Evolutionary conservation across 2,888 invertebrate genomes (phyloP), one percentile per base, ranked within the genome.

Genomic region (Agrochola lychnidis): DNA sequence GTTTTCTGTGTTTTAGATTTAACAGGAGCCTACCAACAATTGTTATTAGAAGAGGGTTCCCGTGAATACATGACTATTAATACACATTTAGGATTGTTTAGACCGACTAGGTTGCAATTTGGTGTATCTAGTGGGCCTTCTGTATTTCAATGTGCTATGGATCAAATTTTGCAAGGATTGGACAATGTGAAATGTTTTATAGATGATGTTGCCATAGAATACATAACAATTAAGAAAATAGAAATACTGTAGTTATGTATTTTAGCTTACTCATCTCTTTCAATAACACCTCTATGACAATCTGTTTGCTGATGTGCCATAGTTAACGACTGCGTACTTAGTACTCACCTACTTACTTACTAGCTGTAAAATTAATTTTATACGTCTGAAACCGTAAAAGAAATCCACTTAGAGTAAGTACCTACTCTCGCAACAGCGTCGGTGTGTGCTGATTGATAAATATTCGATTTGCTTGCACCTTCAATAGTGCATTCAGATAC

Each of bases 391-490:
- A 72, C 48, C 61, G 14, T 71, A 25, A 73, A 56, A 70, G 36
- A 79, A 84, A 80, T 85, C 30, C 64, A 74, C 64, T 81, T 61
- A 59, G 22, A 2, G 16, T 53, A 64, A 69, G 76, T 69, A 70
- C 42, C n/a, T 16, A 16, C 63, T 42, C 56, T 42, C 40, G 40
- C 62, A 53, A n/a, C 36, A 53, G 25, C 19, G 36, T 45, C 74
- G 25, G 22, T 63, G 63, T 59, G 72, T 75, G 68, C 77, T 83
- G 81, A 91, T 90, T 88, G 90, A 89, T 90, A 89, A 90, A 90
- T 90, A 90, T 91, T 90, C 91, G 78, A 89, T 89, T 88, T 85
- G 86, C 83, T 82, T 82, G 84, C 90, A 85, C 66, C 70, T 82
- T 76, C 79, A 75, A 70, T 80, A 82, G 87, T 88, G 90, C 91